These are phyloP conservation scores for Drosophila yakuba DNA, from an alignment of 1,140 invertebrate genomes.

Conservation along the genomic window DNA sequence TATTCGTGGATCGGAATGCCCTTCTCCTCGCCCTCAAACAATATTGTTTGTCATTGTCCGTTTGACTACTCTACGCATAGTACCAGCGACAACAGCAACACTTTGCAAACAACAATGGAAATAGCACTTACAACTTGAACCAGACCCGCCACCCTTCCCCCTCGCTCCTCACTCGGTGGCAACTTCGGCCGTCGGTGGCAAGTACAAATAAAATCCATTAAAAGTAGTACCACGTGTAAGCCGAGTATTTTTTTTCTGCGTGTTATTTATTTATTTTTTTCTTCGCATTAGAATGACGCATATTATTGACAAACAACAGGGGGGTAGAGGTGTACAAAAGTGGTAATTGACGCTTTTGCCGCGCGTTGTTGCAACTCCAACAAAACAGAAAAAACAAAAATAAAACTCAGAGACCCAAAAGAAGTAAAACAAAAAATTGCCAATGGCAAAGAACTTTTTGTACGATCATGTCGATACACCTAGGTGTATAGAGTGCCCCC, in stretches of 20 bases:
- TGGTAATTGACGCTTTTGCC: constrained; percentile 50
- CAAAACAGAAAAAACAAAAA: not conserved
- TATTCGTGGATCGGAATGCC: constrained; percentile 11
- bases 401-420: not conserved
- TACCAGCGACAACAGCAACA: constrained; percentile 28
- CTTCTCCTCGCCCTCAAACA: not conserved
- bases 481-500: constrained; percentile 8
- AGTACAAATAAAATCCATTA: constrained; percentile 82
- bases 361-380: constrained; percentile 21
- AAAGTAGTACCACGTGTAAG: constrained; percentile 77
- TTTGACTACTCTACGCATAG: constrained; percentile 54
- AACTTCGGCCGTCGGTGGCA: constrained; percentile 53
- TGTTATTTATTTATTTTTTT: constrained; percentile 60
- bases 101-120: constrained; percentile 49
- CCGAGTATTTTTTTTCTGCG: constrained; percentile 29
- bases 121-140: constrained; percentile 59
- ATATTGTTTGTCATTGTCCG: constrained; percentile 59
- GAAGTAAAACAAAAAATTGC: constrained; percentile 44
- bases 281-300: constrained; percentile 73
- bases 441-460: constrained; percentile 55
- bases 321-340: constrained; percentile 1
- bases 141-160: constrained; percentile 1
- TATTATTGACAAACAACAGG: constrained; percentile 63
- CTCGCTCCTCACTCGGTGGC: not conserved
- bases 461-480: constrained; percentile 41